Evolutionary conservation across 2,797 vertebrate genomes (phyloP), one percentile per base, ranked within the genome.

Genomic region (Ptychobarbus kaznakovi): DNA sequence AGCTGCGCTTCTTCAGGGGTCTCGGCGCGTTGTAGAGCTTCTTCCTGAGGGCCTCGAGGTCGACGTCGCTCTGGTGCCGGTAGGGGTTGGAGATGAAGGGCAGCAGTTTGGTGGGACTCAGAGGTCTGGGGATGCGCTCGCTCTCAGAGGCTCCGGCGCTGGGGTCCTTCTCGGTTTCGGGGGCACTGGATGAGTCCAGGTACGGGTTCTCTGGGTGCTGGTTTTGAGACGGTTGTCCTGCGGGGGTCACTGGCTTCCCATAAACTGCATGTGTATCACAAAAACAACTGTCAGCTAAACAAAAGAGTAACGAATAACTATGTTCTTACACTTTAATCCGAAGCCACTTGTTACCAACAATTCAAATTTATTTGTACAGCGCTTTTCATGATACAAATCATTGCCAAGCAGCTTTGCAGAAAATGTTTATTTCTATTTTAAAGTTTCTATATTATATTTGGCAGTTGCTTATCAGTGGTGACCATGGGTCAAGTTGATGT

Each of bases 1-100:
- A 99, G 93, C 98, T 99, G n/a, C 98, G 97, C 65, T 99, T 99
- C 93, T 99, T 99, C 20, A 99, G 92, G 0, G 98, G 98, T 15
- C 98, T 90, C 0, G 98, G 98, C 0, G 98, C 98, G 0, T 99
- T 98, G 80, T 96, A 97, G 10, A 99, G 95, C 88, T 97, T 99
- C 85, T 97, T 98, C 18, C 98, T 93, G 0, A 99, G 94, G 0
- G 98, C 98, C 87, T 99, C 98, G 81, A 99, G 89, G 87, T 99
- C 98, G 0, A 96, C 95, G 0, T 99, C 98, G 0, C 96, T 99
- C 95, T 99, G 98, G 91, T 98, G 97, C 72, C 98, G 97, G 92
- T 99, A 99, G 0, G 98, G 97, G 84, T 99, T 97, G 40, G 97
- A 97, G 16, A 99, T 92, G 92, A 99, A 99, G 6, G 98, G 98